Base-by-base conservation (phyloP, 2,113 vertebrate species). In the Canis aureus region DNA sequence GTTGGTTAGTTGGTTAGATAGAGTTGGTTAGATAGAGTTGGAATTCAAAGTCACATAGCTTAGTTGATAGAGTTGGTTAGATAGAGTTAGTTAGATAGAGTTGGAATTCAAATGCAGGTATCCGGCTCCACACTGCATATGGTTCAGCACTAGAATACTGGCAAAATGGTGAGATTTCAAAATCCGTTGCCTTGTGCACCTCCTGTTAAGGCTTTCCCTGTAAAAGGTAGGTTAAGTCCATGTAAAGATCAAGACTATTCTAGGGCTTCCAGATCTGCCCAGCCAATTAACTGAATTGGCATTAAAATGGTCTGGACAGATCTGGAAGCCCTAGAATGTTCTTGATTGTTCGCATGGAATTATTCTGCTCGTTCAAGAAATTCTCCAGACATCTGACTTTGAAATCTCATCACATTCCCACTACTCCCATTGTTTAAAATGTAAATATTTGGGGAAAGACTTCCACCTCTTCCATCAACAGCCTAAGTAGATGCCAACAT, bases 331-430 rank as follows among this genome's bases (percentile, higher is more conserved):
- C 25, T 93, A 19, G 11, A 71, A 23, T 59, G 79, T 23, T 92
- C 57, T 88, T 94, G 16, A 32, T 78, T 69, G 29, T 57, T 82
- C 62, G 49, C 12, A 20, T 60, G 32, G 22, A 95, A 90, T 95
- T 91, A 88, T 55, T 94, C 66, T 86, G 20, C 15, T 38, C 59
- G 22, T 73, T 91, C 4, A 83, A 67, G 43, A 96, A 91, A 89
- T 89, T 57, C 11, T 71, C 5, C 43, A 89, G 43, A 57, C 71
- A 93, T 78, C 62, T 83, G 90, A 97, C 81, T 96, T 94, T 94
- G 89, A 96, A 95, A 84, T 87, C 11, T 94, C 16, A 57, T 53
- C 64, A 79, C 43, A 91, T n/a, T 91, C 32, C 64, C 19, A 88
- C 82, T 88, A n/a, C 5, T 83, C 51, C 12, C 83, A 43, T 71